These are phyloP conservation scores for Lemur catta DNA, from an alignment of 2,797 vertebrate genomes.

Conservation along the genomic window DNA sequence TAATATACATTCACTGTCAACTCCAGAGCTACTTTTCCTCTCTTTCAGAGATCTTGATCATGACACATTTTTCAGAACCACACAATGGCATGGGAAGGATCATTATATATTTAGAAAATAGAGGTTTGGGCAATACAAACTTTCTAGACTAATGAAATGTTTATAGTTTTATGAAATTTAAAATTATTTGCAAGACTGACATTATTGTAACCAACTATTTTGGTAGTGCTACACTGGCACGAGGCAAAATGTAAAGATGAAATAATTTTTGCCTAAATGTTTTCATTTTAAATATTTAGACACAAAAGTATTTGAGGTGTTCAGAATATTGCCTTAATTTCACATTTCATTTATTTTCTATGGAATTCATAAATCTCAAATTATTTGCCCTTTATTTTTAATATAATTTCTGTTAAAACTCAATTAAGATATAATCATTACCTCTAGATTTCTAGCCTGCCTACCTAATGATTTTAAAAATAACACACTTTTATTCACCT, in stretches of 20 bases:
- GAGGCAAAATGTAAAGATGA: not conserved
- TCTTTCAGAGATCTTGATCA: not conserved
- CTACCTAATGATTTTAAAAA: conserved; percentile 36
- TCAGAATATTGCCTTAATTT: not conserved
- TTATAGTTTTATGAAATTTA: not conserved
- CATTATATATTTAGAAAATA: not conserved
- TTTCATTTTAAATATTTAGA: conserved; percentile 21
- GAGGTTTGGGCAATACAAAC: not conserved
- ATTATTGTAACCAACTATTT: not conserved
- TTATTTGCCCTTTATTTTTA: not conserved
- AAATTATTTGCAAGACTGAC: not conserved
- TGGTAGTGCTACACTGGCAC: not conserved
- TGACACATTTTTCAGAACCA: not conserved
- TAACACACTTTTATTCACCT: not conserved
- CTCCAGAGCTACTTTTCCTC: not conserved
- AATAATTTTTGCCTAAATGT: not conserved
- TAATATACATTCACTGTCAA: not conserved
- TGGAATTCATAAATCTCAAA: conserved; percentile 32
- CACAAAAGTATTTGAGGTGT: not conserved
- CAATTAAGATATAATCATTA: conserved; percentile 43
- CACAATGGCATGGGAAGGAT: not conserved
- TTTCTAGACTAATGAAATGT: not conserved
- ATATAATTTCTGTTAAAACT: conserved; percentile 40
- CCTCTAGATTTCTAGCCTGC: not conserved
- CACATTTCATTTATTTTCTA: not conserved